Evolutionary conservation across 2,797 vertebrate species (phyloP).

Genomic region (Lateolabrax maculatus): DNA sequence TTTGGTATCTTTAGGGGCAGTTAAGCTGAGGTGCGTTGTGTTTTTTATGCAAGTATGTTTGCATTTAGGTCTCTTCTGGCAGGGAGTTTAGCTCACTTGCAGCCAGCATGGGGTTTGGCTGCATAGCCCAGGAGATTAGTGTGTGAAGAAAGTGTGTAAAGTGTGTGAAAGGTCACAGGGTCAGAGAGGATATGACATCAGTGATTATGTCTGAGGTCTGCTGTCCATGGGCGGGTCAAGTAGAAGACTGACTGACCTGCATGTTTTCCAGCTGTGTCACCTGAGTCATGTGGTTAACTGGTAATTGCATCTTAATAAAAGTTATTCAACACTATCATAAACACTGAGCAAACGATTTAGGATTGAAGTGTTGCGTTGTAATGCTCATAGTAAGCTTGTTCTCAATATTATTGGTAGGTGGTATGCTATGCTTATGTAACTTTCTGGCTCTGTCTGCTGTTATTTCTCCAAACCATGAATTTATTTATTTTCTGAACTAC

Average conservation of each 20-base stretch:
- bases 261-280: constrained; percentile 6
- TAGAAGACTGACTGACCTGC: constrained; percentile 4
- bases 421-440: constrained; percentile 32
- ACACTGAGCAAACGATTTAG: constrained; percentile 12
- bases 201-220: constrained; percentile 20
- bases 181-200: constrained; percentile 59
- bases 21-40: neutral
- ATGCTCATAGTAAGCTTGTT: constrained; percentile 30
- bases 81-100: constrained; percentile 55
- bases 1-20: neutral
- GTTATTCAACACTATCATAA: neutral
- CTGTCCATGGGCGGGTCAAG: constrained; percentile 16
- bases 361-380: constrained; percentile 15
- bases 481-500: constrained; percentile 24
- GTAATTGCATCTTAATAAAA: constrained; percentile 10
- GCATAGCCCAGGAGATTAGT: constrained; percentile 67
- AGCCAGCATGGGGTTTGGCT: constrained; percentile 30
- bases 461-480: constrained; percentile 32
- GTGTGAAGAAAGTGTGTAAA: constrained; percentile 55
- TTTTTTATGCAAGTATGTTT: constrained; percentile 20
- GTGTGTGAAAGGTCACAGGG: constrained; percentile 71
- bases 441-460: neutral
- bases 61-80: constrained; percentile 7
- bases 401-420: constrained; percentile 30
- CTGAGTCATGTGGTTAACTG: neutral